These are phyloP conservation scores for Notarius lentiginosus DNA, from an alignment of 2,113 vertebrate genomes.

Conservation along the genomic window DNA sequence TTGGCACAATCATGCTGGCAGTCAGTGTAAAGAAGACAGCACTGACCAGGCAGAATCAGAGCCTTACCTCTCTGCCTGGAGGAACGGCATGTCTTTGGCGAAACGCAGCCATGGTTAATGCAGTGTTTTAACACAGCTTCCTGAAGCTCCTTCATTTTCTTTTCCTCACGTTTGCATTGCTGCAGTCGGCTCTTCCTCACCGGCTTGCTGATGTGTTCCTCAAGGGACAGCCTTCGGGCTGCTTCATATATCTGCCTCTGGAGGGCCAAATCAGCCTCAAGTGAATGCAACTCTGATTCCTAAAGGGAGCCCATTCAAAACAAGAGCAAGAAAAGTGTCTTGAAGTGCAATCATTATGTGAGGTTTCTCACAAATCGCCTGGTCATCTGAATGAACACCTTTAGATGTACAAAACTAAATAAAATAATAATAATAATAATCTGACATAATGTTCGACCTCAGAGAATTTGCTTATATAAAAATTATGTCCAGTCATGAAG, in stretches of 20 bases:
- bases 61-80: conserved; percentile 58
- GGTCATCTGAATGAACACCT: neutral
- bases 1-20: neutral
- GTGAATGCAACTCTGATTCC: conserved; percentile 79
- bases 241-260: conserved; percentile 88
- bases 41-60: neutral
- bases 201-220: conserved; percentile 81
- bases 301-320: conserved; percentile 47
- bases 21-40: conserved; percentile 5
- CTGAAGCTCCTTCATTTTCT: conserved; percentile 83
- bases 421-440: neutral
- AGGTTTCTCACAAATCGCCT: neutral
- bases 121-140: conserved; percentile 74
- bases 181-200: conserved; percentile 82
- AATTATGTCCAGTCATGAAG: neutral
- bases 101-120: conserved; percentile 63
- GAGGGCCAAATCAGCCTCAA: conserved; percentile 84
- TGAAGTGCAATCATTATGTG: neutral
- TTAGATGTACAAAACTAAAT: neutral
- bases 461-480: neutral
- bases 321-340: neutral
- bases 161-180: conserved; percentile 79
- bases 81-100: conserved; percentile 46
- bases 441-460: neutral
- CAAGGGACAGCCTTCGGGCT: conserved; percentile 77